Percentiles rank a stretch among this genome's conserved stretches.
These are phyloP conservation scores for Philopotamus ludificatus DNA, from an alignment of 1,140 invertebrate genomes.

Conservation along the genomic window DNA sequence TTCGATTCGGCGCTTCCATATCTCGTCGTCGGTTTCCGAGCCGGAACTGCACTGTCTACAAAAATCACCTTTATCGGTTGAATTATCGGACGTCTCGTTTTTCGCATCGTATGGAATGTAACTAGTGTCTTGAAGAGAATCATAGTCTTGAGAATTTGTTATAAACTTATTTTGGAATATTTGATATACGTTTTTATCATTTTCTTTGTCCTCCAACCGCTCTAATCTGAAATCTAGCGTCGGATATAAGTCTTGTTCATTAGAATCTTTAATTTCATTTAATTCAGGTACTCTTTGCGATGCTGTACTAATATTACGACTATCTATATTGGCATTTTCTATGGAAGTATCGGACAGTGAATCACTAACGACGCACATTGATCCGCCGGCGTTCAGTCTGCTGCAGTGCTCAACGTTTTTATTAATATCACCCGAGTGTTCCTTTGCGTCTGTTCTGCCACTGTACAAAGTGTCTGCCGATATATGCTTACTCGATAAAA, in stretches of 20 bases:
- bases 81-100: neutral
- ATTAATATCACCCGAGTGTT: neutral
- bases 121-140: slow-evolving; percentile 38
- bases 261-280: slow-evolving; percentile 16
- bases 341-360: slow-evolving; percentile 2
- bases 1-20: slow-evolving; percentile 64
- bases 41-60: slow-evolving; percentile 49
- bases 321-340: slow-evolving; percentile 31
- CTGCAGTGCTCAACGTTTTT: neutral
- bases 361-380: neutral
- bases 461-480: neutral
- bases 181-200: slow-evolving; percentile 7
- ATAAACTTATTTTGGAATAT: slow-evolving; percentile 27
- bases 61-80: neutral
- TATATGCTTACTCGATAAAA: slow-evolving; percentile 13
- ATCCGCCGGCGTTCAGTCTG: slow-evolving; percentile 7
- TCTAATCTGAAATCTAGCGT: slow-evolving; percentile 39
- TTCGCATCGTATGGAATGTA: slow-evolving; percentile 27
- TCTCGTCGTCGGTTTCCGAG: slow-evolving; percentile 68
- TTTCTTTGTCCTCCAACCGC: slow-evolving; percentile 10
- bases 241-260: slow-evolving; percentile 28
- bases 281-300: slow-evolving; percentile 37
- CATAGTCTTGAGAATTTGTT: slow-evolving; percentile 29
- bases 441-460: neutral
- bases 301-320: slow-evolving; percentile 24